These are phyloP conservation scores for Diadegma fenestrale DNA, from an alignment of 2,888 invertebrate genomes.

Conservation along the genomic window DNA sequence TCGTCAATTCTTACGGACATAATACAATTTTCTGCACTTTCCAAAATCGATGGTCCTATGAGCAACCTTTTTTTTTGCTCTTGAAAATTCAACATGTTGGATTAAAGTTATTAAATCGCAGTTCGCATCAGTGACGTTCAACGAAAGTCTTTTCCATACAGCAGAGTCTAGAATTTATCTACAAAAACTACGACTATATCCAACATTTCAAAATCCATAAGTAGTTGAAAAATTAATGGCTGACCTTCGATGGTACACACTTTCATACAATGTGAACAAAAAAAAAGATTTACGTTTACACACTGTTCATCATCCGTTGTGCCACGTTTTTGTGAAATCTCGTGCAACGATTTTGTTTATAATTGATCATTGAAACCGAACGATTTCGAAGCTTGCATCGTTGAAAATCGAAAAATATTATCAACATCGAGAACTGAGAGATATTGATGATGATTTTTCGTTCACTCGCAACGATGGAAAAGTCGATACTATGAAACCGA, in stretches of 20 bases:
- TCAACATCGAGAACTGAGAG: background rate
- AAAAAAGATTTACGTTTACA: slow-evolving; percentile 16
- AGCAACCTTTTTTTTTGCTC: background rate
- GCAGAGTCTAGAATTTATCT: background rate
- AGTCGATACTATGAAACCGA: background rate
- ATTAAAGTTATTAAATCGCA: background rate
- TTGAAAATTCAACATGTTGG: background rate
- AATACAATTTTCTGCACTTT: slow-evolving; percentile 19
- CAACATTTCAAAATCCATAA: background rate
- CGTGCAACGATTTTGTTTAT: slow-evolving; percentile 24
- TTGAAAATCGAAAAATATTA: background rate
- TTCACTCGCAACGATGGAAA: background rate
- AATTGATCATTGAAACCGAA: slow-evolving; percentile 16
- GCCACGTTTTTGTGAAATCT: slow-evolving; percentile 31
- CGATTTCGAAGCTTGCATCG: background rate
- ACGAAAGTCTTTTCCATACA: background rate
- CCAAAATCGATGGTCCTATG: background rate
- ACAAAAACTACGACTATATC: background rate
- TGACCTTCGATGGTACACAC: background rate
- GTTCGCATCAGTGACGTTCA: background rate
- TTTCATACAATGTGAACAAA: background rate
- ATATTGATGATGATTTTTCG: background rate
- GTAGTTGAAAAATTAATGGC: background rate
- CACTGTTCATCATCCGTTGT: background rate
- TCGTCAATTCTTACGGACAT: slow-evolving; percentile 18